phyloP scores from a whole-genome alignment of 2,888 invertebrate genomes.

The Diarsia rubi region DNA sequence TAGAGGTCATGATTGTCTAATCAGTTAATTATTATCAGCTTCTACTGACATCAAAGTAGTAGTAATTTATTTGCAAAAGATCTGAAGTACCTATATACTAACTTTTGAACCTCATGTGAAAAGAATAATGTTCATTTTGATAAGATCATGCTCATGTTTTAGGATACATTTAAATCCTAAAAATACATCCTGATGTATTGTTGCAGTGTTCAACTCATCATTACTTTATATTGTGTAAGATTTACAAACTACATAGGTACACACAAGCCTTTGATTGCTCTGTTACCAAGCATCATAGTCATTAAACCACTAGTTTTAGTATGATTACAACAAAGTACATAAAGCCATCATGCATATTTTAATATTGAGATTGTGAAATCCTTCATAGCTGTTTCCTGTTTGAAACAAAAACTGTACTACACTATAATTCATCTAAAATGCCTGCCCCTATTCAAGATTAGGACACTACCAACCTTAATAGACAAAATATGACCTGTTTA shows the following conservation, averaged over 20 bases:
- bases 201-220: neutral
- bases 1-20: conserved; percentile 10
- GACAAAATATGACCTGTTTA: conserved; percentile 36
- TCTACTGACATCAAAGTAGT: conserved; percentile 16
- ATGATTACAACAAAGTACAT: neutral
- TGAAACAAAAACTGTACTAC: neutral
- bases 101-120: conserved; percentile 41
- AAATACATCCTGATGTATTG: conserved; percentile 6
- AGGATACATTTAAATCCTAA: neutral
- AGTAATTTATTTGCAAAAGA: conserved; percentile 40
- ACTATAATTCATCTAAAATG: conserved; percentile 9
- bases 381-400: conserved; percentile 7
- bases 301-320: neutral
- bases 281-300: neutral
- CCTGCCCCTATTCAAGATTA: conserved; percentile 14
- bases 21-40: conserved; percentile 33
- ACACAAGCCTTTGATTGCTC: neutral
- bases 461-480: conserved; percentile 3
- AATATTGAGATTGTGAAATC: conserved; percentile 14
- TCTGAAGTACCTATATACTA: conserved; percentile 1
- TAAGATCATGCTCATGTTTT: neutral
- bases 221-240: conserved; percentile 56
- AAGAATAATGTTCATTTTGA: conserved; percentile 46
- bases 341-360: conserved; percentile 2
- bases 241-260: conserved; percentile 8